A percentile compares a stretch with the other conserved stretches of the same genome.
Evolutionary conservation across 2,888 invertebrate species (phyloP).

Genomic region (Eledona agricola): DNA sequence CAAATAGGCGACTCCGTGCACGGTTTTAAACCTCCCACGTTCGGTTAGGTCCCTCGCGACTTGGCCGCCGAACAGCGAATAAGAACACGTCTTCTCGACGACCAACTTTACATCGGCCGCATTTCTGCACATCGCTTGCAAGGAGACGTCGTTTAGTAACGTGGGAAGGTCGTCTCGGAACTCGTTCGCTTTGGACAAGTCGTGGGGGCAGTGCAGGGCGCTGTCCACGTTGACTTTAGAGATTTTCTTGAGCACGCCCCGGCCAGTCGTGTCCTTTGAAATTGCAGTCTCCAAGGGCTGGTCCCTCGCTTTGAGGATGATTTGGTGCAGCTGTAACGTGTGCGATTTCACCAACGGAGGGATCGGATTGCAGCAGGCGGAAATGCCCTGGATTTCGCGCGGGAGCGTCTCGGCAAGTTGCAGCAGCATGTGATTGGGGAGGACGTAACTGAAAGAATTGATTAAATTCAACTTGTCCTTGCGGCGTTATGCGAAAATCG

Average conservation of each 20-base stretch:
- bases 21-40: slow-evolving; percentile 40
- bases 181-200: slow-evolving; percentile 66
- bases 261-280: slow-evolving; percentile 57
- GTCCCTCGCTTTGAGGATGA: slow-evolving; percentile 75
- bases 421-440: slow-evolving; percentile 96
- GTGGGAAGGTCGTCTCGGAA: slow-evolving; percentile 68
- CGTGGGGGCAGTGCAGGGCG: slow-evolving; percentile 70
- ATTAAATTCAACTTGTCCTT: no score
- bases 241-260: slow-evolving; percentile 54
- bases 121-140: slow-evolving; percentile 7
- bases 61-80: slow-evolving; percentile 50
- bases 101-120: slow-evolving; percentile 18
- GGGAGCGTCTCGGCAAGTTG: slow-evolving; percentile 89
- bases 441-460: slow-evolving; percentile 77
- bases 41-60: slow-evolving; percentile 15
- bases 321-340: slow-evolving; percentile 69
- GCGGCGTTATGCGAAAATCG: no score
- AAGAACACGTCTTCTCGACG: slow-evolving; percentile 43
- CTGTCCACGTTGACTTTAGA: slow-evolving; percentile 64
- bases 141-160: slow-evolving; percentile 53
- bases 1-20: slow-evolving; percentile 63
- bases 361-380: slow-evolving; percentile 92
- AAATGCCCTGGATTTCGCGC: slow-evolving; percentile 89
- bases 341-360: slow-evolving; percentile 75
- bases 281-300: slow-evolving; percentile 71